phyloP scores from a whole-genome alignment of 1,140 invertebrate species.

The Semibalanus balanoides region DNA sequence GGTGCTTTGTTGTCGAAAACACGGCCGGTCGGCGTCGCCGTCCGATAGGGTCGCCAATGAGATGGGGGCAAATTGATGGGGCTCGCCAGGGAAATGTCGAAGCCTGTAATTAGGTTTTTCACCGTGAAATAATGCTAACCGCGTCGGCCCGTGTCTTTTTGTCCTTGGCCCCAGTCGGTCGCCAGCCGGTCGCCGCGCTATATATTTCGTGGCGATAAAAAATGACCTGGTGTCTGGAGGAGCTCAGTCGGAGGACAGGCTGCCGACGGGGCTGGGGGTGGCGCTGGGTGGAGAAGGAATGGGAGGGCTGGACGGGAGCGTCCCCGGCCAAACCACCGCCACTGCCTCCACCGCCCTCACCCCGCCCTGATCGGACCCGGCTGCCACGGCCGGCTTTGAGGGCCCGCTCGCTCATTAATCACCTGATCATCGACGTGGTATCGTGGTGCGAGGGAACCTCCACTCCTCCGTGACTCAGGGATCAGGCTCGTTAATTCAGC shows the following conservation, averaged over 20 bases:
- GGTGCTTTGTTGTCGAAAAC: not conserved
- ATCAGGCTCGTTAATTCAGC: too few relatives aligned
- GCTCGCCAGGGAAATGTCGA: not conserved
- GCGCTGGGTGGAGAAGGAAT: too few relatives aligned
- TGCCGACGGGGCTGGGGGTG: too few relatives aligned
- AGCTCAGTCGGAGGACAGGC: too few relatives aligned
- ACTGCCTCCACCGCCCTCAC: too few relatives aligned
- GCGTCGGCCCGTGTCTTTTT: not conserved
- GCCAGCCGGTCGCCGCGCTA: not conserved
- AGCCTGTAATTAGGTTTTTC: conserved; percentile 2
- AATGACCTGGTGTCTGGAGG: not conserved
- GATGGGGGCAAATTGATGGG: not conserved
- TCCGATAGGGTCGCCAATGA: not conserved
- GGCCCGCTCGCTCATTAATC: too few relatives aligned
- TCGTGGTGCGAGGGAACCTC: too few relatives aligned
- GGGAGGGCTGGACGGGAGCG: too few relatives aligned
- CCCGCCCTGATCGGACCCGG: too few relatives aligned
- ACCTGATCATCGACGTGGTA: too few relatives aligned
- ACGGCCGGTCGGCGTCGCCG: not conserved
- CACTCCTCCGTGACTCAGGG: too few relatives aligned
- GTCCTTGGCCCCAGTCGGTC: not conserved
- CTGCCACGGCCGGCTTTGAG: not conserved
- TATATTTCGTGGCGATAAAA: not conserved
- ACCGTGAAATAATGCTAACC: conserved; percentile 2
- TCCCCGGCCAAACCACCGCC: too few relatives aligned